Base-by-base conservation (phyloP, 2,888 invertebrate species). In the Acrocera orbiculus region DNA sequence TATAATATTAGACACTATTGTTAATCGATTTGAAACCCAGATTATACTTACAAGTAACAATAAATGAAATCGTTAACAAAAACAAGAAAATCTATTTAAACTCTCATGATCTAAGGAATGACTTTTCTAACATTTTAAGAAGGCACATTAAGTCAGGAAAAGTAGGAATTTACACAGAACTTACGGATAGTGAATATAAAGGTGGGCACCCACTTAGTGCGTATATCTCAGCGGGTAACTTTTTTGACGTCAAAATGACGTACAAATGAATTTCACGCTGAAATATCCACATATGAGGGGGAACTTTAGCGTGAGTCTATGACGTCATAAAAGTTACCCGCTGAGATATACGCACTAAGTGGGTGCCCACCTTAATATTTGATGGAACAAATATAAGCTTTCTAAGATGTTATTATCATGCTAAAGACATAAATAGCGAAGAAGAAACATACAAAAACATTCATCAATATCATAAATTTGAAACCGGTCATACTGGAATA, bases 1-100 rank as follows among this genome's bases (percentile, higher is more conserved):
- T 23, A 11, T n/a, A 16, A 32, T 34, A 22, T 11, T 16, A 24
- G 31, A 34, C 11, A 29, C 23, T n/a, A n/a, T 32, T 3, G 32
- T 38, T 4, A 38, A 38, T 28, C 22, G 26, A 20, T 35, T 22
- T 23, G 31, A 27, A 16, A 30, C 16, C 1, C 30, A 31, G 27
- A n/a, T 27, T 4, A 27, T 31, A 16, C 13, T 31, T 29, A 23
- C 19, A 4, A 27, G 32, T 20, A 23, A 27, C 15, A 31, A 38
- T 26, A 11, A 16, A 10, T 17, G 28, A 35, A 19, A 23, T 19
- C 9, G 26, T 15, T 14, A 17, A 25, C 11, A 24, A 29, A 9
- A 32, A 22, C 17, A 13, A 23, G 29, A 32, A 26, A 30, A 30
- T 38, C n/a, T 29, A 22, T 25, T 22, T 31, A 11, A 16, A 23